A percentile compares a stretch with the other conserved stretches of the same genome.
Conservation (phyloP, 2,797 vertebrate species). For the Sebastiscus albofasciatus region DNA sequence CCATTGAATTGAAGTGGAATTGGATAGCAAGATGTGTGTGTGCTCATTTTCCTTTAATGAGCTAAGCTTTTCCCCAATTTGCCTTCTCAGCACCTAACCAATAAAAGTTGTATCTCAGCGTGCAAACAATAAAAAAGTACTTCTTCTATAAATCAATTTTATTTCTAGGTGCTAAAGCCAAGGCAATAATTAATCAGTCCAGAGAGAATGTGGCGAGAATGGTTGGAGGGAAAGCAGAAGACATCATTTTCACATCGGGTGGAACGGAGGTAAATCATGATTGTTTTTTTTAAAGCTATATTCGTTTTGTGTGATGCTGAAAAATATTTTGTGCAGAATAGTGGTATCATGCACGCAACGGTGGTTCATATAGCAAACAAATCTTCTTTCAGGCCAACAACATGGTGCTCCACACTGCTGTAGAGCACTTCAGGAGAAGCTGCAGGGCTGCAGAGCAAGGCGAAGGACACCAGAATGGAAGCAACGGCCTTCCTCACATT, state of each 20-base stretch:
- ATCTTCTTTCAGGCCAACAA: conserved; percentile 89
- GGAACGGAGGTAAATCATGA: conserved; percentile 90
- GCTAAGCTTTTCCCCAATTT: not conserved
- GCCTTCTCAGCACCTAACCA: not conserved
- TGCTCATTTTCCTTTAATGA: not conserved
- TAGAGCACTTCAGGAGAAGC: conserved; percentile 83
- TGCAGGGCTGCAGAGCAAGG: conserved; percentile 11
- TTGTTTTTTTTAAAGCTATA: not conserved
- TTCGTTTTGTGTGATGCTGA: not conserved
- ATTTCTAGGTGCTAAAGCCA: conserved; percentile 87
- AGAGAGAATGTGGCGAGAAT: conserved; percentile 89
- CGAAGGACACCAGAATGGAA: conserved; percentile 26
- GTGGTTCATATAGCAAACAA: not conserved
- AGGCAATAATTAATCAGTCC: conserved; percentile 83
- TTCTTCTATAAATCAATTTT: not conserved
- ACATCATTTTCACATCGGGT: conserved; percentile 94
- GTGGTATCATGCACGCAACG: not conserved
- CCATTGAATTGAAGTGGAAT: not conserved
- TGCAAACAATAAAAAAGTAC: not conserved
- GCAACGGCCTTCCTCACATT: conserved; percentile 82
- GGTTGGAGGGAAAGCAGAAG: conserved; percentile 87
- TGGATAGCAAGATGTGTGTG: not conserved
- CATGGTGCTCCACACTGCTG: conserved; percentile 87
- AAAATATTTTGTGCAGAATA: not conserved
- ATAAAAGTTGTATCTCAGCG: not conserved